Conservation (phyloP, 2,113 vertebrate genomes). For the Calidris pygmaea region DNA sequence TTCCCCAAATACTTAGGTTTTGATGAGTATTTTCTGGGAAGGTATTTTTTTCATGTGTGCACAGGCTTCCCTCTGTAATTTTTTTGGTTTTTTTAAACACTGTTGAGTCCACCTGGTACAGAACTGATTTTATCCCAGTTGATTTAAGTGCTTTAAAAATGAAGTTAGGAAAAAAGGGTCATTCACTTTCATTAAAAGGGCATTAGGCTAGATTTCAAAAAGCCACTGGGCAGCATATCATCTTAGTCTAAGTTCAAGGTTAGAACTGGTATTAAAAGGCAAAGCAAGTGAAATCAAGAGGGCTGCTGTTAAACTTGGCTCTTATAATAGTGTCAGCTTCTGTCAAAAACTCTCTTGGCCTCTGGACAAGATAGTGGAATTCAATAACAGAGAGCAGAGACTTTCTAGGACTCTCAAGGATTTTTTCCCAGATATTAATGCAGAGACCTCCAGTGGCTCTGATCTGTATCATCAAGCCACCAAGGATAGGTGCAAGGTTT, state of each 20-base stretch:
- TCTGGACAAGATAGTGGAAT: constrained; percentile 55
- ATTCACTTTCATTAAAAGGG: background rate
- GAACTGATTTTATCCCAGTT: background rate
- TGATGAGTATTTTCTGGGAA: background rate
- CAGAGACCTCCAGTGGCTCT: constrained; percentile 55
- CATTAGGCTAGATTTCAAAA: constrained; percentile 2
- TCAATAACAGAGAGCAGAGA: constrained; percentile 40
- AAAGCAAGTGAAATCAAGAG: constrained; percentile 47
- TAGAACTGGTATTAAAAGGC: constrained; percentile 20
- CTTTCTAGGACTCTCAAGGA: constrained; percentile 63
- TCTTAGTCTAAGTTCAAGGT: constrained; percentile 41
- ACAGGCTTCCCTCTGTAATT: background rate
- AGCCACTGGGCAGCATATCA: background rate
- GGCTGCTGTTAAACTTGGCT: constrained; percentile 37
- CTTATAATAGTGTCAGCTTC: background rate
- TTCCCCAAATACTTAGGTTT: background rate
- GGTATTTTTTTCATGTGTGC: background rate
- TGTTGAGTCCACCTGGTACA: background rate
- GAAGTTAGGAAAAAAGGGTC: background rate
- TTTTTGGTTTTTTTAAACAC: background rate
- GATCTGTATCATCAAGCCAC: background rate
- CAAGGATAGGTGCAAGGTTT: background rate
- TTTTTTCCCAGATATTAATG: background rate
- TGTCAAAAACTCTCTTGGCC: constrained; percentile 42
- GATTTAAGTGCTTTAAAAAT: constrained; percentile 10